These are phyloP conservation scores for Thomomys bottae DNA, from an alignment of 2,113 vertebrate genomes.

Conservation along the genomic window DNA sequence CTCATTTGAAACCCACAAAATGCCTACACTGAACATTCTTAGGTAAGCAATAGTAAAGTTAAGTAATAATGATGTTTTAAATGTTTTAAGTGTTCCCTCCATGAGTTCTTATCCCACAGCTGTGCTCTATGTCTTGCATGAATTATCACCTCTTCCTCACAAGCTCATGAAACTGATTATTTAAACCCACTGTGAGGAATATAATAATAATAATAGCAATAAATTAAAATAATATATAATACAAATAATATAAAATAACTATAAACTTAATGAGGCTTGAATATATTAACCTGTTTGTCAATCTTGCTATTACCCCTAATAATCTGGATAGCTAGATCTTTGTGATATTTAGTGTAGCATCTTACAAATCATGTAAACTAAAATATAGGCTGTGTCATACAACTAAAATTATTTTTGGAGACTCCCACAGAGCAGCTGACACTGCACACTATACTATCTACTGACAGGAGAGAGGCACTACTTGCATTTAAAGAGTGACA, in stretches of 20 bases:
- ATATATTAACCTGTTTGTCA: not conserved
- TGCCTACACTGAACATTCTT: not conserved
- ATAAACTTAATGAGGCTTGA: not conserved
- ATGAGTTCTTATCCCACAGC: not conserved
- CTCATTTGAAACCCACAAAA: not conserved
- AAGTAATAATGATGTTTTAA: not conserved
- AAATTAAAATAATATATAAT: too few relatives aligned
- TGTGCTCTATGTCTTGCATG: too few relatives aligned
- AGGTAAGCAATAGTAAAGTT: not conserved
- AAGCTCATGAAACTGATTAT: not conserved
- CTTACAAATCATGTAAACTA: not conserved
- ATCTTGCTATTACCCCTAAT: not conserved
- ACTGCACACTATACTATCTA: not conserved
- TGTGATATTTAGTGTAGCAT: not conserved
- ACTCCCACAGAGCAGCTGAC: slow-evolving; percentile 32
- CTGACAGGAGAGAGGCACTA: slow-evolving; percentile 22
- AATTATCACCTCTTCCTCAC: too few relatives aligned
- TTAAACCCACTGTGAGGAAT: not conserved
- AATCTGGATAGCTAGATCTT: not conserved
- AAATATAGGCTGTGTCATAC: not conserved
- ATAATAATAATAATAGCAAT: too few relatives aligned
- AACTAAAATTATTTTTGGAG: slow-evolving; percentile 45
- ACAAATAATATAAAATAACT: too few relatives aligned
- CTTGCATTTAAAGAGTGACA: slow-evolving; percentile 36
- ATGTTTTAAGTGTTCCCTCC: not conserved